Base-by-base conservation (phyloP, 2,888 invertebrate genomes). In the Hermodice carunculata region DNA sequence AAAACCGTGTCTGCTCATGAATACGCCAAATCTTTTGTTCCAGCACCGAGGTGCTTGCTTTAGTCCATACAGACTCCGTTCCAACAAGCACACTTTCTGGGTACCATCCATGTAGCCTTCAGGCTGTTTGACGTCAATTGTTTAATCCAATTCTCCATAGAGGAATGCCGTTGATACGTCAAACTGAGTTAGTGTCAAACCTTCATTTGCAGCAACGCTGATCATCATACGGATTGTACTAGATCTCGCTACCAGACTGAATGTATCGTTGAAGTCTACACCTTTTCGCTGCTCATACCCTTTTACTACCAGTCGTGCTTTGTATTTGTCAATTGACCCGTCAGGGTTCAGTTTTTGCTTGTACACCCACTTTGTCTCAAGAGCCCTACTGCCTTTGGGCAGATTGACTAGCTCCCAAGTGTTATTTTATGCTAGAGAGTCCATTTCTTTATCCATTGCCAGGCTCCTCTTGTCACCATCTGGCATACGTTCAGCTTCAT, bases 191-290 rank as follows among this genome's bases (percentile, higher is more conserved):
- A 75, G 53, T 8, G 56, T 26, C 48, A 56, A 40, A 31, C 48
- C 44, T 19, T 52, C 32, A 6, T 49, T 22, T 11, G 54, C 64
- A n/a, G 69, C 65, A 48, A 46, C 19, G 17, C 67, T 63, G 1
- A 76, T 24, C 26, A 76, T 22, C 17, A 66, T 51, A 29, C 74
- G 24, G 17, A 73, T 31, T 14, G 71, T 64, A 22, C 34, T 40
- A 29, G 64, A 70, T 8, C 46, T n/a, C 1, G 69, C 66, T n/a
- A 71, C 70, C 24, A 76, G 76, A 0, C 66, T 44, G 42, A 69
- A 76, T 14, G 71, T 76, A 53, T 77, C 73, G 26, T 34, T 44
- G 44, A 59, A 74, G 51, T 76, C 75, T 3, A 78, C 60, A 14
- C 73, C 66, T n/a, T 37, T 31, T 34, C 49, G 0, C 32, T 78